A percentile compares a stretch with the other conserved stretches of the same genome.
phyloP scores from a whole-genome alignment of 2,888 invertebrate genomes.

The Pyrgus malvae region DNA sequence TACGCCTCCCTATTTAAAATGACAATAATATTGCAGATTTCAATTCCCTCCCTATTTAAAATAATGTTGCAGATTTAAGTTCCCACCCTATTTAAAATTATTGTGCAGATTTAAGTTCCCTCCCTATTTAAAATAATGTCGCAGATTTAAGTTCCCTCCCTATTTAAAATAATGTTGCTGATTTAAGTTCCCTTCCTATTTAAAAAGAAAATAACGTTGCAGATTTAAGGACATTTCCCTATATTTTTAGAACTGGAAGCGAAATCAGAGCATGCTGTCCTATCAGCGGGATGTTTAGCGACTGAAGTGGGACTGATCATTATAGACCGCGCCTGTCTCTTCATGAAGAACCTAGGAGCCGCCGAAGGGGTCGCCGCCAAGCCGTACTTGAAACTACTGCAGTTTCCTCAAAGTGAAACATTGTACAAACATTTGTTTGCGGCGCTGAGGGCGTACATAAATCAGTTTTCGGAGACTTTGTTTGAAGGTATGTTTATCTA shows the following conservation, averaged over 20 bases:
- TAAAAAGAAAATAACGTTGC: too few relatives aligned
- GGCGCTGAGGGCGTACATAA: constrained; percentile 94
- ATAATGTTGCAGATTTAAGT: too few relatives aligned
- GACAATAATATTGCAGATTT: too few relatives aligned
- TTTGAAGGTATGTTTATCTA: constrained; percentile 85
- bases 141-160: too few relatives aligned
- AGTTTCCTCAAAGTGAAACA: constrained; percentile 94
- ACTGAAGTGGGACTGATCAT: constrained; percentile 94
- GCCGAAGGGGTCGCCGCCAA: constrained; percentile 92
- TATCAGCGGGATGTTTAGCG: constrained; percentile 83
- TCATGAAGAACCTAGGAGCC: constrained; percentile 90
- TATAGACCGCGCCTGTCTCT: constrained; percentile 93
- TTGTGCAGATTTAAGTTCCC: too few relatives aligned
- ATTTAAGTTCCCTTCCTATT: too few relatives aligned
- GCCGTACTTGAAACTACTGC: constrained; percentile 92
- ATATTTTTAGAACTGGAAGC: constrained; percentile 60
- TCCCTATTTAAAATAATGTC: too few relatives aligned
- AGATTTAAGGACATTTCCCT: neutral
- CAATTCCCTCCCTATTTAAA: too few relatives aligned
- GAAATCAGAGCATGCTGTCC: constrained; percentile 67
- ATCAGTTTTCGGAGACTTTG: constrained; percentile 91
- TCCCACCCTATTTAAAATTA: too few relatives aligned
- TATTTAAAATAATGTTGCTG: too few relatives aligned
- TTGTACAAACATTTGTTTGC: constrained; percentile 96
- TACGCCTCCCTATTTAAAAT: too few relatives aligned